These are phyloP conservation scores for Albula goreensis DNA, from an alignment of 2,113 vertebrate species.

Conservation along the genomic window DNA sequence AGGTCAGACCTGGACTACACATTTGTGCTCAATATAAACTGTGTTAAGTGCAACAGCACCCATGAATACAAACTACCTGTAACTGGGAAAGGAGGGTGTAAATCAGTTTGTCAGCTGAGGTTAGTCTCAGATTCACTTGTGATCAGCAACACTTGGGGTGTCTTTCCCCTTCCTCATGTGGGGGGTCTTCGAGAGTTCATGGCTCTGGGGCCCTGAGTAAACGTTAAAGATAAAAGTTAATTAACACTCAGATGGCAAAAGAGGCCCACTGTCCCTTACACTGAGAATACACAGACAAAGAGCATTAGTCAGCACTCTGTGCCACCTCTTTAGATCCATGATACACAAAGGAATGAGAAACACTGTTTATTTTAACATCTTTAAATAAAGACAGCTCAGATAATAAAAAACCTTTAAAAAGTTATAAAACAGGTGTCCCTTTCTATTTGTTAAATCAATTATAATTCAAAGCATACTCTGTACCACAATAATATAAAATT, in stretches of 20 bases:
- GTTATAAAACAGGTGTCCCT: not conserved
- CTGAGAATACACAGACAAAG: not conserved
- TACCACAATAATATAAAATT: not conserved
- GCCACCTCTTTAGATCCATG: not conserved
- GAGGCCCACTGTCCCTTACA: not conserved
- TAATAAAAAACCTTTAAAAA: not conserved
- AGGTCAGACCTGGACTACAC: conserved; percentile 6
- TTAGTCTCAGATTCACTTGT: not conserved
- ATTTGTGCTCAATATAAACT: not conserved
- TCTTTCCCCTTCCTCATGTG: not conserved
- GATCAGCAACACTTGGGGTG: not conserved
- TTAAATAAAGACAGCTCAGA: not conserved
- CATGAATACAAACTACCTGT: not conserved
- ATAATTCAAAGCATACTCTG: not conserved
- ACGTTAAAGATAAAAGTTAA: conserved; percentile 50
- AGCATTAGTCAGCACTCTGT: conserved; percentile 34
- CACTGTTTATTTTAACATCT: not conserved
- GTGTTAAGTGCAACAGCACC: not conserved
- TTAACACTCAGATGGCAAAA: conserved; percentile 56
- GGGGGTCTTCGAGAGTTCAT: conserved; percentile 42
- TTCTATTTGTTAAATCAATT: not conserved
- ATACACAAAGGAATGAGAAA: not conserved
- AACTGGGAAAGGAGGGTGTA: not conserved
- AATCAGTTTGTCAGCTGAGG: too few relatives aligned
- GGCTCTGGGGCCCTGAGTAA: conserved; percentile 40